Base-by-base conservation (phyloP, 2,888 invertebrate species). In the Coenonympha arcania region DNA sequence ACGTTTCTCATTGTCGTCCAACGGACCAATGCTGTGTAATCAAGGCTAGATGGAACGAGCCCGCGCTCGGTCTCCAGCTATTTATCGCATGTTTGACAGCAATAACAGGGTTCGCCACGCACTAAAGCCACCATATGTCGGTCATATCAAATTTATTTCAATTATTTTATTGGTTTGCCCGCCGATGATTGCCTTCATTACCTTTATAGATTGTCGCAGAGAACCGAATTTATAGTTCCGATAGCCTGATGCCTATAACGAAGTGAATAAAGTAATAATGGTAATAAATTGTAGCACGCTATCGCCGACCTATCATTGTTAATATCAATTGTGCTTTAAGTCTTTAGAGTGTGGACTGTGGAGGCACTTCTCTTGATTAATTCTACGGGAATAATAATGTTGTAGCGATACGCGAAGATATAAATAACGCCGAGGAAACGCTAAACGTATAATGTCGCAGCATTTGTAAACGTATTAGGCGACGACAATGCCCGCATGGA, bases 121-220 rank as follows among this genome's bases (percentile, higher is more conserved):
- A 79, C 82, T 80, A 81, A 68, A 71, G 73, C 78, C 76, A 68
- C 85, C 86, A 86, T 86, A 85, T 86, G 86, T 84, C 82, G 84
- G 79, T 84, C 82, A 84, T 85, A 86, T 86, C 85, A 83, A 86
- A 83, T 85, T 84, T 84, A 85, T 84, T 85, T 84, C 84, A 82
- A 84, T 85, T 85, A 85, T 85, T 84, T 84, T 83, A 84, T 85
- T 85, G 80, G 79, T 73, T 79, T 69, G 72, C 73, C 73, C 71
- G 72, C 66, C 72, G 73, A 79, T 82, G 79, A 85, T 85, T 79
- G 78, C 79, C 71, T 82, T 84, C 85, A 85, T 86, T 86, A 85
- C 77, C 76, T 82, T 84, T 83, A 84, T 84, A 84, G 79, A 73
- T 79, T 79, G 83, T 82, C 83, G 78, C 76, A 78, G 81, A 84